These are phyloP conservation scores for Lagothrix lagotricha DNA, from an alignment of 2,797 vertebrate genomes.

Conservation along the genomic window DNA sequence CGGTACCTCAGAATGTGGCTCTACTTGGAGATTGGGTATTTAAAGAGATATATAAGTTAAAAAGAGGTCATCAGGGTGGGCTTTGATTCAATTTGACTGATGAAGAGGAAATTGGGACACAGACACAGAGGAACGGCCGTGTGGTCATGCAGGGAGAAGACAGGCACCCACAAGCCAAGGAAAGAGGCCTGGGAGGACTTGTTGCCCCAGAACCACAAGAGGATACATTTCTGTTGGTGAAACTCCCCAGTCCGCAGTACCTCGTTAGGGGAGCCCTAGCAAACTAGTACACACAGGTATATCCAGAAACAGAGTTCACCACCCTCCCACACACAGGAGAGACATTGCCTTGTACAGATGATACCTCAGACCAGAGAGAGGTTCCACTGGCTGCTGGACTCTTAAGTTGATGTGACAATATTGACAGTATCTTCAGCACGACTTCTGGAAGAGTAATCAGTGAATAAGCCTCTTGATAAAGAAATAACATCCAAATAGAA, in stretches of 20 bases:
- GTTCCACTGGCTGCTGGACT: conserved; percentile 45
- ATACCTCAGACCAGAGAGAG: not conserved
- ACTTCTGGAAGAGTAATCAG: conserved; percentile 34
- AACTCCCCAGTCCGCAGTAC: not conserved
- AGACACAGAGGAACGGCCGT: not conserved
- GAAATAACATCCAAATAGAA: conserved; percentile 5
- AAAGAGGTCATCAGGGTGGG: not conserved
- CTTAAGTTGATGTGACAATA: not conserved
- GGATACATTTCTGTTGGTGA: not conserved
- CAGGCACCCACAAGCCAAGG: not conserved
- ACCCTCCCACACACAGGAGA: not conserved
- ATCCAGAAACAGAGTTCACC: not conserved
- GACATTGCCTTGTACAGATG: not conserved
- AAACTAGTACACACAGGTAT: not conserved
- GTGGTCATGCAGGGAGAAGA: not conserved
- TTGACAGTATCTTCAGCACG: not conserved
- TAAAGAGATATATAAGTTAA: not conserved
- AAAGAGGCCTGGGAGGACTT: not conserved
- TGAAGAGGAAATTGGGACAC: not conserved
- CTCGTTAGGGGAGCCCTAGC: not conserved
- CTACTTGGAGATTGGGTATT: not conserved
- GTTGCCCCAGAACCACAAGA: not conserved
- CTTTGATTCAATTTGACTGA: not conserved
- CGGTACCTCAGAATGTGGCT: not conserved
- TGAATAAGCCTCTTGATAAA: conserved; percentile 37